Evolutionary conservation across 2,888 invertebrate genomes (phyloP).

Genomic region (Amblyjoppa proteus): DNA sequence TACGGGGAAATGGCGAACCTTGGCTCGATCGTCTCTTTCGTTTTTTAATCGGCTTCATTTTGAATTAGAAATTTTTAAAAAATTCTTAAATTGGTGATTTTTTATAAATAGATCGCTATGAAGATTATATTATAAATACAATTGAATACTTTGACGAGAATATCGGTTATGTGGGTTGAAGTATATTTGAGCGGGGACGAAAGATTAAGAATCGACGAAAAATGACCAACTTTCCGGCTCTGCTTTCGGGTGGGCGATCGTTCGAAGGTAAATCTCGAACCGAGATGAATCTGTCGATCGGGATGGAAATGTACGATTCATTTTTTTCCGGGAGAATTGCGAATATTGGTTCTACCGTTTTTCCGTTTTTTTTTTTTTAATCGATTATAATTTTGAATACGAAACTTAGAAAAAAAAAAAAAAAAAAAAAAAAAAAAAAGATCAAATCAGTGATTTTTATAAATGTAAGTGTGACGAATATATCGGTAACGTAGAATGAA

Average conservation of each 20-base stretch:
- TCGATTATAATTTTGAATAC: too few relatives aligned
- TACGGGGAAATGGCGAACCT: not conserved
- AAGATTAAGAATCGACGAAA: constrained; percentile 20
- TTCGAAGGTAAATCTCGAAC: constrained; percentile 44
- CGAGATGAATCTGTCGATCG: constrained; percentile 46
- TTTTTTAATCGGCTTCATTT: not conserved
- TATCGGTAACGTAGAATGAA: not conserved
- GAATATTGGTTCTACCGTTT: too few relatives aligned
- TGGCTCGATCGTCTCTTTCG: not conserved
- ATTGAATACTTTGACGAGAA: not conserved
- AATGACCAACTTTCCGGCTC: constrained; percentile 15
- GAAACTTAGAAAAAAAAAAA: not conserved
- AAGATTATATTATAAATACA: too few relatives aligned
- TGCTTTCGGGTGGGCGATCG: constrained; percentile 47
- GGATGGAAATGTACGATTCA: constrained; percentile 8
- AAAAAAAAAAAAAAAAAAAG: not conserved
- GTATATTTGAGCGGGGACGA: not conserved
- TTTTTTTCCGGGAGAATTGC: too few relatives aligned
- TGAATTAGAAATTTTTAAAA: too few relatives aligned
- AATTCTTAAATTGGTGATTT: too few relatives aligned
- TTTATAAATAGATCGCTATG: too few relatives aligned
- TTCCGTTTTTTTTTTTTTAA: too few relatives aligned
- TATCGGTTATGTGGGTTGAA: not conserved
- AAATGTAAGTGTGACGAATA: constrained; percentile 1
- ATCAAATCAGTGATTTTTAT: not conserved